Evolutionary conservation across 2,113 vertebrate species (phyloP), one percentile per base, ranked within the genome.

Genomic region (Podiceps cristatus): DNA sequence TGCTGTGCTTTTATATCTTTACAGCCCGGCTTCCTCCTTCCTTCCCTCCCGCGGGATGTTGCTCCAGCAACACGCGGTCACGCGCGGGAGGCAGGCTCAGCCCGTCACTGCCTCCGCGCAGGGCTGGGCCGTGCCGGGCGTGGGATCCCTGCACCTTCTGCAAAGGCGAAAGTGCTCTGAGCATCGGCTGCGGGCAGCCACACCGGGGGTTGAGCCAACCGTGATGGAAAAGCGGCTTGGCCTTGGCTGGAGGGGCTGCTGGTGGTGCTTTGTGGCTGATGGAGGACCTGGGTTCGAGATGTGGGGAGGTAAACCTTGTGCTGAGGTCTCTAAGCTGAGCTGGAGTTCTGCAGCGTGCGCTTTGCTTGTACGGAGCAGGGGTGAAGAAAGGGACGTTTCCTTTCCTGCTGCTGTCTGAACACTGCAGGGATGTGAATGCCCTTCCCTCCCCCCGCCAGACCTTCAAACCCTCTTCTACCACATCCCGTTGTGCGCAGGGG

Each of bases 401-500:
- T 74, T 78, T 76, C 5, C 47, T 76, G 35, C 49, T 40, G 24
- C 58, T 50, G 13, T 29, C 72, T 73, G 55, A n/a, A 2, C 5
- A 3, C 15, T 40, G 42, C 40, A 50, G 56, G 52, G 72, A 15
- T 4, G 7, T 33, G 42, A 37, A 45, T 10, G 3, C 18, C 74
- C 55, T 71, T 80, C 37, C n/a, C 24, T 29, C 22, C 42, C 24
- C 13, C 14, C 25, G 18, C 1, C 47, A 84, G 27, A 42, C 42
- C 45, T 60, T 58, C 66, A 42, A 11, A 68, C 33, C 14, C 12
- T 60, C 20, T 27, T 22, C 17, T 1, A 19, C 13, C 29, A 9
- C 0, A 0, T 56, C 59, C 40, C 1, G 0, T 2, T 11, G 35
- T 2, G 1, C 0, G 1, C 17, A 22, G 13, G 27, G 27, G n/a